These are phyloP conservation scores for Oreochromis aureus DNA, from an alignment of 2,113 vertebrate genomes.

Conservation along the genomic window DNA sequence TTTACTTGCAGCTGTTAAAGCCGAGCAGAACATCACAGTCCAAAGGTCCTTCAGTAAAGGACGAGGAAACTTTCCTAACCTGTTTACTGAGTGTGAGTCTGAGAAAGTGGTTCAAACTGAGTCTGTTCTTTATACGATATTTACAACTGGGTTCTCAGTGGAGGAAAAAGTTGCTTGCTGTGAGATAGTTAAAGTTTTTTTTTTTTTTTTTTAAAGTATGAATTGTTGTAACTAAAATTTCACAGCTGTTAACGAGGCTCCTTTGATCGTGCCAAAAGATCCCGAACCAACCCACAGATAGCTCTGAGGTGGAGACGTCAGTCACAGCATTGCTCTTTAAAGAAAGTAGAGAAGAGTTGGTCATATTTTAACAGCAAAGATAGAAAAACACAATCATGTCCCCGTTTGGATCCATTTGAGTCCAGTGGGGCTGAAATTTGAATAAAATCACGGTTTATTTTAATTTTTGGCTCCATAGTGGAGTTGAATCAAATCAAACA, in stretches of 20 bases:
- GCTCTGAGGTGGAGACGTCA: too few relatives aligned
- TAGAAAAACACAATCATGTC: too few relatives aligned
- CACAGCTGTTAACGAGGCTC: too few relatives aligned
- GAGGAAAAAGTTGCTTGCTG: not conserved
- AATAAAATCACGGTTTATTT: not conserved
- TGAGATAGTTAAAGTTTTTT: too few relatives aligned
- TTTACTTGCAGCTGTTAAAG: not conserved
- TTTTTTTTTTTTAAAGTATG: too few relatives aligned
- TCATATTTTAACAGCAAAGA: too few relatives aligned
- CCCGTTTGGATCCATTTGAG: not conserved
- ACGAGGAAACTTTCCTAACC: not conserved
- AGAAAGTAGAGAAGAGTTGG: too few relatives aligned
- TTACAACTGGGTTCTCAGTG: not conserved
- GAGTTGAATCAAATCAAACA: not conserved
- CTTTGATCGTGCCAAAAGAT: too few relatives aligned
- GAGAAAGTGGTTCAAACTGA: not conserved
- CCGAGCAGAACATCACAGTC: not conserved
- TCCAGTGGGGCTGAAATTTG: not conserved
- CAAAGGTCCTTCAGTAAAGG: not conserved
- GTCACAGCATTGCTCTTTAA: fast-evolving
- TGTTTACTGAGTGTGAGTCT: not conserved
- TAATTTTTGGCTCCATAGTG: not conserved
- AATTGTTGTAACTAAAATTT: too few relatives aligned
- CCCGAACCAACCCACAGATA: too few relatives aligned
- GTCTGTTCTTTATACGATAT: not conserved